These are phyloP conservation scores for Dolichallabes microphthalmus DNA, from an alignment of 2,113 vertebrate genomes.

Conservation along the genomic window DNA sequence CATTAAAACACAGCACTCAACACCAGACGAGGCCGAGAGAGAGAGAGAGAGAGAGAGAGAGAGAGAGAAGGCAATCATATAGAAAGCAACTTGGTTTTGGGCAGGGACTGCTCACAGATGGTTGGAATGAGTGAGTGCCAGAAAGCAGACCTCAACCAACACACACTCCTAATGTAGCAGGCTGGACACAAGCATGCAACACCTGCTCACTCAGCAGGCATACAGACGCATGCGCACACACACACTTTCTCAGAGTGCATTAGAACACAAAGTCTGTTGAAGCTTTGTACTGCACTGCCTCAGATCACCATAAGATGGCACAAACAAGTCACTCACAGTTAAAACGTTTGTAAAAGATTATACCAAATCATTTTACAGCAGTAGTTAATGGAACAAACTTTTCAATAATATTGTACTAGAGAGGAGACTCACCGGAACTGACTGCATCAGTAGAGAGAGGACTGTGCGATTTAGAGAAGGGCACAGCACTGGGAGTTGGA, in stretches of 20 bases:
- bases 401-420: not conserved
- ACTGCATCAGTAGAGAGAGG: conserved; percentile 80
- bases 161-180: conserved; percentile 49
- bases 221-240: not conserved
- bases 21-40: conserved; percentile 29
- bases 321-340: not conserved
- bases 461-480: conserved; percentile 86
- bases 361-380: not conserved
- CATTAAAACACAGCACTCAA: not conserved
- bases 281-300: conserved; percentile 25
- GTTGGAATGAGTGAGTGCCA: conserved; percentile 41
- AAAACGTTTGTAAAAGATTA: too few relatives aligned
- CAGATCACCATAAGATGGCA: conserved; percentile 59
- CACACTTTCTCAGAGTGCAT: not conserved
- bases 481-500: conserved; percentile 36
- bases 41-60: conserved; percentile 4
- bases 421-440: conserved; percentile 74
- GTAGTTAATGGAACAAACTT: not conserved
- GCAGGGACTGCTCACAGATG: conserved; percentile 54
- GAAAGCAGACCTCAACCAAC: conserved; percentile 46
- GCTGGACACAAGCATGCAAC: conserved; percentile 50
- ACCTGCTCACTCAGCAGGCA: conserved; percentile 59
- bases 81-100: conserved; percentile 44
- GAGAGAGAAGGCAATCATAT: conserved; percentile 29
- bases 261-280: not conserved